Percentiles rank a stretch among this genome's conserved stretches.
Conservation (phyloP, 2,797 vertebrate genomes). For the Bryconaethiops microstoma region DNA sequence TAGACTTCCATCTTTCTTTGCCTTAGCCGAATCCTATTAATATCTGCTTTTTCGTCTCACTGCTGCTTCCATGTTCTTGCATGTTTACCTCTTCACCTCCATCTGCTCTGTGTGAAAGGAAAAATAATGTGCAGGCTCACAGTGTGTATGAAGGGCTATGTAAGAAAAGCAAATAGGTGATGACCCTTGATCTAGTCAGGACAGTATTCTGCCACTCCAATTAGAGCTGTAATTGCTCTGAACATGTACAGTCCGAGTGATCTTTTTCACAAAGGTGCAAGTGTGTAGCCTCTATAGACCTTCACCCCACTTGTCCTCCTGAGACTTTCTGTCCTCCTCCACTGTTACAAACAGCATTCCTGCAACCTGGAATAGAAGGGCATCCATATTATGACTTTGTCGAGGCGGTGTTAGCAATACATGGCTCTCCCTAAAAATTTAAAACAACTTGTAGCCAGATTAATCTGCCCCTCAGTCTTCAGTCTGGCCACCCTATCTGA, state of each 20-base stretch:
- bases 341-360: conserved; percentile 28
- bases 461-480: conserved; percentile 52
- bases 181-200: conserved; percentile 56
- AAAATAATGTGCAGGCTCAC: conserved; percentile 35
- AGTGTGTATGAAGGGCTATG: conserved; percentile 52
- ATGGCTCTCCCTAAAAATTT: conserved; percentile 49
- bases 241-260: conserved; percentile 64
- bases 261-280: conserved; percentile 47
- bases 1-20: conserved; percentile 20
- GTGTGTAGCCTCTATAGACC: conserved; percentile 46
- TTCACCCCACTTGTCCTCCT: conserved; percentile 52
- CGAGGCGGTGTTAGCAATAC: conserved; percentile 4
- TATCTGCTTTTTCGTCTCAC: conserved; percentile 48
- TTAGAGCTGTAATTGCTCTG: conserved; percentile 56
- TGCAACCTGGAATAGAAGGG: conserved; percentile 38
- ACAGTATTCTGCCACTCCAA: conserved; percentile 48
- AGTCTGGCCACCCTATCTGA: conserved; percentile 29
- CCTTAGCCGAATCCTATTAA: conserved; percentile 39
- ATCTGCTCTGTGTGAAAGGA: conserved; percentile 41
- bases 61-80: conserved; percentile 20
- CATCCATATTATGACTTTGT: conserved; percentile 17
- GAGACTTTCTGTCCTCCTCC: conserved; percentile 41
- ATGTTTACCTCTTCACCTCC: conserved; percentile 11
- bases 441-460: conserved; percentile 52
- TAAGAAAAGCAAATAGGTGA: conserved; percentile 56